Conservation (phyloP, 1,140 invertebrate species). For the Lycorma delicatula region DNA sequence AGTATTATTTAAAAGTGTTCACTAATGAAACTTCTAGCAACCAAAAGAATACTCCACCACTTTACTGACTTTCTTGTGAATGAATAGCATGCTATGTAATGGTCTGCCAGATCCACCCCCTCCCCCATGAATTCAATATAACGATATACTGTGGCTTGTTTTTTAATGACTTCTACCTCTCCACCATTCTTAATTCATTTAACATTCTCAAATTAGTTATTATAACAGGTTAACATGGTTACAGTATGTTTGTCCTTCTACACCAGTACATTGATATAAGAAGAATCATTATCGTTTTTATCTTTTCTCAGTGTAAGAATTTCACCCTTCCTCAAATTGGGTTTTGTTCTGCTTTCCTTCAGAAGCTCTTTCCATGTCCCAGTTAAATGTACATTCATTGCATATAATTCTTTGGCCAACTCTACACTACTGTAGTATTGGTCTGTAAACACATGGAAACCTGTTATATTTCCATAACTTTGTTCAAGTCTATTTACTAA, state of each 20-base stretch:
- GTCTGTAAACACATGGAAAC: slow-evolving; percentile 9
- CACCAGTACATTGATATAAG: slow-evolving; percentile 1
- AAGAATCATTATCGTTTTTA: slow-evolving; percentile 7
- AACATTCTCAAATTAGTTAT: neutral
- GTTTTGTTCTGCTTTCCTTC: slow-evolving; percentile 5
- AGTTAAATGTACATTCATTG: slow-evolving; percentile 7
- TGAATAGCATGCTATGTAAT: slow-evolving; percentile 6
- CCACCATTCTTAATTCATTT: slow-evolving; percentile 7
- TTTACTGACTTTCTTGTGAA: slow-evolving; percentile 2
- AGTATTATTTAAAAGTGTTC: slow-evolving; percentile 9
- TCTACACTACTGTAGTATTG: slow-evolving; percentile 13
- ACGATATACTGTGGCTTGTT: neutral
- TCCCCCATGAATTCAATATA: slow-evolving; percentile 9
- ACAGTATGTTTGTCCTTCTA: slow-evolving; percentile 8
- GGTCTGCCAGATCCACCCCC: slow-evolving; percentile 5
- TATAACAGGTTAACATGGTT: slow-evolving; percentile 3
- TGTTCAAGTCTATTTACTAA: slow-evolving; percentile 6
- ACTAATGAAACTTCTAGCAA: slow-evolving; percentile 2
- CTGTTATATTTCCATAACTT: slow-evolving; percentile 6
- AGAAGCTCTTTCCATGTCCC: slow-evolving; percentile 5
- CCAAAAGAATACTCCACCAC: slow-evolving; percentile 9
- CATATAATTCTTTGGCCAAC: slow-evolving; percentile 5
- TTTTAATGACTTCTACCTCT: slow-evolving; percentile 8
- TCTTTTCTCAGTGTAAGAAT: slow-evolving; percentile 1
- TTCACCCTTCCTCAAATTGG: slow-evolving; percentile 4